Evolutionary conservation across 1,140 invertebrate genomes (phyloP), one percentile per base, ranked within the genome.

Genomic region (Aporrectodea caliginosa): DNA sequence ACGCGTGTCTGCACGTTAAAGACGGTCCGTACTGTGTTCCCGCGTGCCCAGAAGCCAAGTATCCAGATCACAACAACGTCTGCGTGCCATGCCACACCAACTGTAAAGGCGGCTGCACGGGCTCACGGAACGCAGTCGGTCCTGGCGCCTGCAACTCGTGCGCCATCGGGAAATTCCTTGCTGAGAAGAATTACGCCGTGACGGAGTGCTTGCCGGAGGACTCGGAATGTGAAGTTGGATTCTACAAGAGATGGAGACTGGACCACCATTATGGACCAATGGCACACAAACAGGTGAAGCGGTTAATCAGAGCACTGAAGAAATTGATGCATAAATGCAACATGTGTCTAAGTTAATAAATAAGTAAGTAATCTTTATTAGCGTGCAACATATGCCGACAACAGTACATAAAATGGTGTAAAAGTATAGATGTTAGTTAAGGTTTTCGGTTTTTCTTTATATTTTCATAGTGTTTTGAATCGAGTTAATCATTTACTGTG

Each of bases 1-100:
- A 91, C 0, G 90, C 90, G 43, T 99, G 97, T 86, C 93, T 93
- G 83, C 90, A 98, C 85, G 93, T 95, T 1, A 81, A 83, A 70
- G 94, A 98, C 87, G 94, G 95, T 0, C 94, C 94, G 1, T 94
- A 92, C 84, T 99, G 97, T 87, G 93, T 97, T 2, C 89, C 91
- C 0, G 85, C 91, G 82, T 98, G 97, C 86, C 95, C 95, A 0
- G 89, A 91, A 1, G 92, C 92, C 1, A 97, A 96, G 87, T 98
- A 95, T 88, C 82, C 85, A 12, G 91, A 92, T 79, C 82, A 88
- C 22, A 83, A 85, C 69, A 93, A 93, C 1, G 90, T 92, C 27
- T 98, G 97, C 85, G 90, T 90, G 81, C 89, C 90, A 0, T 98
- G 97, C 85, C 94, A 98, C 85, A 87, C 89, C 16, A 95, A 95